Conservation (phyloP, 1,140 invertebrate genomes). For the Nymphalis io region DNA sequence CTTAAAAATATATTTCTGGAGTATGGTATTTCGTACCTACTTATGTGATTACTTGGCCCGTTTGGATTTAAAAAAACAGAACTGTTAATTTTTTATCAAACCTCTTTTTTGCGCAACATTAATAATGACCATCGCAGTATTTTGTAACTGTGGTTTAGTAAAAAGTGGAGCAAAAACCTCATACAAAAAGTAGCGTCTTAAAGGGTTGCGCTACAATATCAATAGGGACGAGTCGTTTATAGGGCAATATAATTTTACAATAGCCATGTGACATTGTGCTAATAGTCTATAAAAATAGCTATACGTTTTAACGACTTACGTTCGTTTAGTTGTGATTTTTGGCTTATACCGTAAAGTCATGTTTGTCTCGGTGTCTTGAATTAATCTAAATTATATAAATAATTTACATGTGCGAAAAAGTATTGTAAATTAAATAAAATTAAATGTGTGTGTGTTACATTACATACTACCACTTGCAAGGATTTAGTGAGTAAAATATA, state of each 20-base stretch:
- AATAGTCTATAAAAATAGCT: constrained; percentile 67
- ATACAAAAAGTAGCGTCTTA: constrained; percentile 54
- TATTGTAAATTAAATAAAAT: neutral
- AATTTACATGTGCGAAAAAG: neutral
- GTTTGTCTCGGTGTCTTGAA: constrained; percentile 5
- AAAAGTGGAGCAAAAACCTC: constrained; percentile 75
- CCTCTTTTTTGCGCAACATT: constrained; percentile 43
- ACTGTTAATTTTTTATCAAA: constrained; percentile 3
- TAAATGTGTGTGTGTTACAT: too few relatives aligned
- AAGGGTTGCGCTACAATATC: constrained; percentile 66
- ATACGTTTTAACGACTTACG: constrained; percentile 52
- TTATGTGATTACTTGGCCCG: neutral
- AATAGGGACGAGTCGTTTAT: constrained; percentile 57
- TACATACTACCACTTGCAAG: neutral
- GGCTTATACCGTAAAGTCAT: constrained; percentile 41
- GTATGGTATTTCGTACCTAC: too few relatives aligned
- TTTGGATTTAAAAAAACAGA: neutral
- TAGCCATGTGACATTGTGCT: constrained; percentile 61
- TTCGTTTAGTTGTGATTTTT: constrained; percentile 50
- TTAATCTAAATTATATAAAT: constrained; percentile 6
- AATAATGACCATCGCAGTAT: constrained; percentile 64
- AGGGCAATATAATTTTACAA: constrained; percentile 69
- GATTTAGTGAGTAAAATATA: neutral
- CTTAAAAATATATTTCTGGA: too few relatives aligned
- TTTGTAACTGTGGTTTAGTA: constrained; percentile 69